A percentile compares a stretch with the other conserved stretches of the same genome.
Conservation (phyloP, 2,888 invertebrate species). For the Lycaena phlaeas region DNA sequence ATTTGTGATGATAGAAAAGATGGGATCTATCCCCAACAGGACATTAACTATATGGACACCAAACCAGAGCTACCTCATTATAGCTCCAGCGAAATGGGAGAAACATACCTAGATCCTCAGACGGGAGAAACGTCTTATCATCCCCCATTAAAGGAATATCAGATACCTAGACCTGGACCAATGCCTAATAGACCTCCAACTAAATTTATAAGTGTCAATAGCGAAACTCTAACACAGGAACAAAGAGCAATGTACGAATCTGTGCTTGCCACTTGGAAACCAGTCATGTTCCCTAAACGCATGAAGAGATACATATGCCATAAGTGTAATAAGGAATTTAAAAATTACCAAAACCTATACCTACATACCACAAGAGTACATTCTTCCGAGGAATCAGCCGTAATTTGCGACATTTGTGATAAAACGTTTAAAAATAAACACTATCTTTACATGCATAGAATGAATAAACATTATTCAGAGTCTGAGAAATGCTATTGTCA, state of each 20-base stretch:
- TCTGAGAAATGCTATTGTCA: slow-evolving; percentile 57
- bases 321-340: slow-evolving; percentile 58
- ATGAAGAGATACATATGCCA: slow-evolving; percentile 50
- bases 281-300: slow-evolving; percentile 46
- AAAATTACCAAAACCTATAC: slow-evolving; percentile 59
- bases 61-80: background rate
- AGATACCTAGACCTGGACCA: slow-evolving; percentile 19
- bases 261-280: slow-evolving; percentile 55
- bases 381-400: slow-evolving; percentile 55
- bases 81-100: background rate
- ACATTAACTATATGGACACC: background rate
- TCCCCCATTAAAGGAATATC: slow-evolving; percentile 13
- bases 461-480: slow-evolving; percentile 66
- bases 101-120: background rate
- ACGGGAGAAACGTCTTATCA: slow-evolving; percentile 2
- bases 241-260: slow-evolving; percentile 63
- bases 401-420: slow-evolving; percentile 53
- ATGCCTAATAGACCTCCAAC: slow-evolving; percentile 18
- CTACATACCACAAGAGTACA: slow-evolving; percentile 58
- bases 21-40: background rate
- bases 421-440: slow-evolving; percentile 64
- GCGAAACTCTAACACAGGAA: slow-evolving; percentile 45
- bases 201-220: slow-evolving; percentile 48
- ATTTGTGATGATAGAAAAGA: background rate
- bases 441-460: slow-evolving; percentile 61